These are phyloP conservation scores for Myzus persicae DNA, from an alignment of 1,140 invertebrate species.

Conservation along the genomic window DNA sequence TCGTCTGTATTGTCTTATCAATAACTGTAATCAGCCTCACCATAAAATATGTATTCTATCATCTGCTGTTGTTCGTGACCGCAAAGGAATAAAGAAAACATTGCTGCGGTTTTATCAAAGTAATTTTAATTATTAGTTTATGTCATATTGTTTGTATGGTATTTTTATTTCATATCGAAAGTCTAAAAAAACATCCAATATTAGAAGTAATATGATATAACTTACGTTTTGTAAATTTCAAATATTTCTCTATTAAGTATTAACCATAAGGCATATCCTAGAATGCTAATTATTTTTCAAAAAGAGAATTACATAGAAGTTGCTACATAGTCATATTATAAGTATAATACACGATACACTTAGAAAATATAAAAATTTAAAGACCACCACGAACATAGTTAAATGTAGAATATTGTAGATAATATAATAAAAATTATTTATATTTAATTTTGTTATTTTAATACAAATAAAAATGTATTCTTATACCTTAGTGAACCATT, in stretches of 20 bases:
- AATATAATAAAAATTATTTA: background rate
- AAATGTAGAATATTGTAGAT: too few species aligned
- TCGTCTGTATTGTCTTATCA: background rate
- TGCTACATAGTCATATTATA: background rate
- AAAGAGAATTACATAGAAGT: background rate
- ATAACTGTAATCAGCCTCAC: too few species aligned
- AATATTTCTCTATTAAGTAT: background rate
- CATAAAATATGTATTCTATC: background rate
- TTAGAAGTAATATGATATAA: background rate
- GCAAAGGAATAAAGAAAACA: too few species aligned
- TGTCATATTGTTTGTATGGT: background rate
- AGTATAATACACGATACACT: background rate
- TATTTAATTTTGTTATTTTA: background rate
- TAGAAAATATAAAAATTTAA: background rate
- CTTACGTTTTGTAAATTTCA: background rate
- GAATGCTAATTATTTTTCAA: background rate
- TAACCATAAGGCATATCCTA: background rate
- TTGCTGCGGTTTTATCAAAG: too few species aligned
- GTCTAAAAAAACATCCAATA: too few species aligned
- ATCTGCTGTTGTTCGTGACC: background rate
- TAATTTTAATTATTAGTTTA: too few species aligned
- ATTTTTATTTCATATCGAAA: too few species aligned
- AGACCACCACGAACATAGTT: too few species aligned
- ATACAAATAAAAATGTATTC: background rate
- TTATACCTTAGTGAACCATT: background rate